Percentiles rank a stretch among this genome's conserved stretches.
These are phyloP conservation scores for Actenoides hombroni DNA, from an alignment of 2,113 vertebrate genomes.

Conservation along the genomic window DNA sequence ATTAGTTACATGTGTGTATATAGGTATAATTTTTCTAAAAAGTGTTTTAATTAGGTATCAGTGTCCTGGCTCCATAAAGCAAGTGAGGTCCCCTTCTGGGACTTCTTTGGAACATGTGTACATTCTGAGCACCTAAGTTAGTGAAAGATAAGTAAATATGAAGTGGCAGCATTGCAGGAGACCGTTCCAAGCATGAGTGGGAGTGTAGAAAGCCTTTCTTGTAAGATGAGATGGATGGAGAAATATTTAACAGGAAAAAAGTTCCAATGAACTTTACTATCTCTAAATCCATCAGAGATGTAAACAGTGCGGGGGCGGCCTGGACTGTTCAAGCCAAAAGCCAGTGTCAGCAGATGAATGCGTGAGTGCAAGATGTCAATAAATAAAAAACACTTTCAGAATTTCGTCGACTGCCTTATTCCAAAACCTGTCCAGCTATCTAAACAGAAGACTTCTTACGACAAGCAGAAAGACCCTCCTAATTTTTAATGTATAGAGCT, in stretches of 20 bases:
- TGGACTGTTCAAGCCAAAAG: not conserved
- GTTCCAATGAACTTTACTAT: slow-evolving; percentile 9
- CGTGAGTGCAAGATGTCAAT: not conserved
- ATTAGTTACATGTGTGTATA: not conserved
- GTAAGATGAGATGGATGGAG: not conserved
- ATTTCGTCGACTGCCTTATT: not conserved
- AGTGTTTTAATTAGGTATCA: not conserved
- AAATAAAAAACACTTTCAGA: not conserved
- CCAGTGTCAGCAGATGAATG: not conserved
- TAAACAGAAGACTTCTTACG: not conserved
- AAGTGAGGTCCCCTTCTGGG: not conserved
- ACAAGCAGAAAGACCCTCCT: not conserved
- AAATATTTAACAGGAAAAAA: slow-evolving; percentile 13
- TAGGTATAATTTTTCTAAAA: not conserved
- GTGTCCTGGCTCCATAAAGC: not conserved
- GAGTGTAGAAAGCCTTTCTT: not conserved
- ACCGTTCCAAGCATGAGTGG: not conserved
- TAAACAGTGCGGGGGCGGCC: not conserved
- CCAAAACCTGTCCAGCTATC: not conserved
- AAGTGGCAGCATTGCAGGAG: not conserved
- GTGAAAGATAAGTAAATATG: not conserved
- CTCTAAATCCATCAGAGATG: not conserved
- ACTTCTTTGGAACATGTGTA: not conserved
- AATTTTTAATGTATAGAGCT: not conserved
- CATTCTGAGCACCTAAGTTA: not conserved